These are phyloP conservation scores for Zoanthus solanderi DNA, from an alignment of 92 coral and sea anemone species.

Conservation along the genomic window DNA sequence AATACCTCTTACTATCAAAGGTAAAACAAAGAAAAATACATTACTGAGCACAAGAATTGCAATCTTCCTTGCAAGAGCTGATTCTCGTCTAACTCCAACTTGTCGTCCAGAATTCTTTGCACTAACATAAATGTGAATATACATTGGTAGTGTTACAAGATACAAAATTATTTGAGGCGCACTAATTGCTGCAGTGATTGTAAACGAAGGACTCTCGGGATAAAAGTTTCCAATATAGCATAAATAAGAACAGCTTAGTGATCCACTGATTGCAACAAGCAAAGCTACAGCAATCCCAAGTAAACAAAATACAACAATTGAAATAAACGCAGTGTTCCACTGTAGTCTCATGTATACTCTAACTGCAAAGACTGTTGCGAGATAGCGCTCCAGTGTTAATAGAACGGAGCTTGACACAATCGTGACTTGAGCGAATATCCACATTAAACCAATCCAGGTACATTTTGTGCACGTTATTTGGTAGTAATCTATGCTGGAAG, in stretches of 20 bases:
- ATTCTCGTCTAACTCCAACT: conserved; percentile 20
- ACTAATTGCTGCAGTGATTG: not conserved
- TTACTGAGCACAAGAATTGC: conserved; percentile 26
- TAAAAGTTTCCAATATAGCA: conserved; percentile 24
- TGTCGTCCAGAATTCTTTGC: not conserved
- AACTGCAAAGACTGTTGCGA: not conserved
- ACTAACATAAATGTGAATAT: not conserved
- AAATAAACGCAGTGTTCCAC: not conserved
- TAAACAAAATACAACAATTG: not conserved
- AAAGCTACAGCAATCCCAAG: not conserved
- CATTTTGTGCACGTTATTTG: conserved; percentile 9
- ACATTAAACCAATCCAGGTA: not conserved
- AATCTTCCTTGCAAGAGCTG: conserved; percentile 34
- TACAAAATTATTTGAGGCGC: not conserved
- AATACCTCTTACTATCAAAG: not conserved
- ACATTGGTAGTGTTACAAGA: not conserved
- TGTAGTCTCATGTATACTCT: not conserved
- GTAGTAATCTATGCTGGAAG: not conserved
- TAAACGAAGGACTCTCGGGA: conserved; percentile 1
- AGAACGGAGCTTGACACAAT: conserved; percentile 16
- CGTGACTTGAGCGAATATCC: conserved; percentile 9
- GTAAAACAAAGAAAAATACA: conserved; percentile 15
- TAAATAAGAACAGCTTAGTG: not conserved
- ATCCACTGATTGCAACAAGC: not conserved
- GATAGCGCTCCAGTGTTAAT: conserved; percentile 24